Evolutionary conservation across 1,140 invertebrate genomes (phyloP), one percentile per base, ranked within the genome.

Genomic region (Lasaia peninsularis): DNA sequence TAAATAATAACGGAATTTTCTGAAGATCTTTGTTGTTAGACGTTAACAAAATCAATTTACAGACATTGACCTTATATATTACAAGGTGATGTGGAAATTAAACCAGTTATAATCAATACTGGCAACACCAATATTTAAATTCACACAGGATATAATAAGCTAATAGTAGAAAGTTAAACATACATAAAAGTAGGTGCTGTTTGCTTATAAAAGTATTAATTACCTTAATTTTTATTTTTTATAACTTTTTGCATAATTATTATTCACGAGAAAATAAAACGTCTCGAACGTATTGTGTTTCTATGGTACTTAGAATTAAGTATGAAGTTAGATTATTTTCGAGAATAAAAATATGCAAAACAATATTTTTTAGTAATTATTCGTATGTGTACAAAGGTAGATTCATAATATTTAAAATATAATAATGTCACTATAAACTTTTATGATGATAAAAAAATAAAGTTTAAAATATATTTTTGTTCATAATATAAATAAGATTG

Each of bases 11-110:
- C 53, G 53, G 53, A 55, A 55, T 28, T 28, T 40, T 31, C 35
- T 14, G 53, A 28, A 28, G 37, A 55, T 51, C 48, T 62, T 62
- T 62, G 55, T 62, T 58, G 40, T 20, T 28, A 59, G 49, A 52
- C 37, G 35, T 48, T 62, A 59, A 52, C 48, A 21, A 54, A 52
- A 58, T 56, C 16, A 62, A 59, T 66, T 69, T 67, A 69, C 62
- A 65, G 52, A 54, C 37, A 50, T 58, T 68, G 68, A 71, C 73
- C 75, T 75, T 62, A 60, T n/a, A 14, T 10, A 65, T 11, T 37
- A 67, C 64, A 75, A 73, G 71, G 63, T 66, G 49, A 63, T 64
- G 52, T 50, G 55, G 50, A 63, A 65, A 75, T 56, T 56, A 62
- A 49, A 14, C n/a, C 49, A 32, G 48, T 56, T 35, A 18, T 20